Conservation (phyloP, 2,797 vertebrate genomes). For the Taeniopygia guttata region DNA sequence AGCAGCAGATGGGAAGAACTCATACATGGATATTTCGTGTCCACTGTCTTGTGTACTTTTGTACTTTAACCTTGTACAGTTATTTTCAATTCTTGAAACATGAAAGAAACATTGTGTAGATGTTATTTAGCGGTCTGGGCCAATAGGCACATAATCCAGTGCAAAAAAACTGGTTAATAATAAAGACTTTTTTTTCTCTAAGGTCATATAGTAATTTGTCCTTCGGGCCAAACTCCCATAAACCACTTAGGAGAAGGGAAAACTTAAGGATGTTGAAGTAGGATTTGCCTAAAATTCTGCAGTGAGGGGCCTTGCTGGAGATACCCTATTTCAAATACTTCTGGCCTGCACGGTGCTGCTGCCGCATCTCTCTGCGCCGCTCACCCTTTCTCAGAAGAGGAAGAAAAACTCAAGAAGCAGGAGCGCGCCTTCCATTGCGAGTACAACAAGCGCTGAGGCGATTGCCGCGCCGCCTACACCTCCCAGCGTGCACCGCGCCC, state of each 20-base stretch:
- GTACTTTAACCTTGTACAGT: constrained; percentile 86
- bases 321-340: accelerated
- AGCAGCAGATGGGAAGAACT: constrained; percentile 74
- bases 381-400: background rate
- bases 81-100: constrained; percentile 87
- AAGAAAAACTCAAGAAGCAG: background rate
- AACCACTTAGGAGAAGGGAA: background rate
- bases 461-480: accelerated
- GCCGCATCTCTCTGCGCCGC: background rate
- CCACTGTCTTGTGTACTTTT: constrained; percentile 83
- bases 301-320: background rate
- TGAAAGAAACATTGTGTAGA: constrained; percentile 82
- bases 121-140: constrained; percentile 81
- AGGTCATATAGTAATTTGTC: constrained; percentile 51
- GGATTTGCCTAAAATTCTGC: background rate
- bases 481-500: accelerated
- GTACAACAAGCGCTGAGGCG: accelerated
- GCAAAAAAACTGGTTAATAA: constrained; percentile 77
- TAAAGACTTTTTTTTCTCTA: constrained; percentile 77
- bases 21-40: constrained; percentile 80
- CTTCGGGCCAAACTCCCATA: background rate
- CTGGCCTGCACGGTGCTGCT: background rate
- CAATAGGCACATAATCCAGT: constrained; percentile 78
- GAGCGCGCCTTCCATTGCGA: background rate
- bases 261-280: background rate